These are phyloP conservation scores for Microctonus hyperodae DNA, from an alignment of 2,888 invertebrate species.

Conservation along the genomic window DNA sequence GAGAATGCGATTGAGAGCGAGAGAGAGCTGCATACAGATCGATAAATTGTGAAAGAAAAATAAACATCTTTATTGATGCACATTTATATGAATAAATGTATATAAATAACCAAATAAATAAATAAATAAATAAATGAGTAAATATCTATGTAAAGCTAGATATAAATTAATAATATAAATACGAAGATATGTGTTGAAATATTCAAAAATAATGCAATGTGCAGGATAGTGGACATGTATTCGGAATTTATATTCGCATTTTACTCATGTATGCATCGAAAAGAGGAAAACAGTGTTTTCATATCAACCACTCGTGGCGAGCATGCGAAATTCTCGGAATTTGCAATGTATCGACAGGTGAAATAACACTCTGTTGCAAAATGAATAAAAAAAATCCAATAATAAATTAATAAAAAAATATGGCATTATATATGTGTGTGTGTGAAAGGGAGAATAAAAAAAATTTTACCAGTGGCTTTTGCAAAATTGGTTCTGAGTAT, in stretches of 20 bases:
- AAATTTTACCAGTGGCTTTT: slow-evolving; percentile 17
- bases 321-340: slow-evolving; percentile 26
- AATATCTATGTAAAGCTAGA: neutral
- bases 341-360: slow-evolving; percentile 32
- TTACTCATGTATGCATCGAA: neutral
- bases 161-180: neutral
- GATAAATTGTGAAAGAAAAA: neutral
- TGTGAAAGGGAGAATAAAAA: neutral
- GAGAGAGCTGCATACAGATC: neutral
- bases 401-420: slow-evolving; percentile 11
- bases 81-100: neutral
- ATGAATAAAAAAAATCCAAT: slow-evolving; percentile 20
- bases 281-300: slow-evolving; percentile 21
- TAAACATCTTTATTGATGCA: no score
- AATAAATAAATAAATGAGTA: neutral
- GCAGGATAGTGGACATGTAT: slow-evolving; percentile 4
- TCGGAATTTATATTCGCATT: slow-evolving; percentile 10
- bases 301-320: slow-evolving; percentile 22
- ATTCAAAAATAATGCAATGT: slow-evolving; percentile 13
- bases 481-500: slow-evolving; percentile 21
- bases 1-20: neutral
- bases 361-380: slow-evolving; percentile 19
- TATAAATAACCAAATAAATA: no score
- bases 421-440: neutral
- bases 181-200: neutral